Base-by-base conservation (phyloP, 64 coral and sea anemone species). In the Stichodactyla mertensii region DNA sequence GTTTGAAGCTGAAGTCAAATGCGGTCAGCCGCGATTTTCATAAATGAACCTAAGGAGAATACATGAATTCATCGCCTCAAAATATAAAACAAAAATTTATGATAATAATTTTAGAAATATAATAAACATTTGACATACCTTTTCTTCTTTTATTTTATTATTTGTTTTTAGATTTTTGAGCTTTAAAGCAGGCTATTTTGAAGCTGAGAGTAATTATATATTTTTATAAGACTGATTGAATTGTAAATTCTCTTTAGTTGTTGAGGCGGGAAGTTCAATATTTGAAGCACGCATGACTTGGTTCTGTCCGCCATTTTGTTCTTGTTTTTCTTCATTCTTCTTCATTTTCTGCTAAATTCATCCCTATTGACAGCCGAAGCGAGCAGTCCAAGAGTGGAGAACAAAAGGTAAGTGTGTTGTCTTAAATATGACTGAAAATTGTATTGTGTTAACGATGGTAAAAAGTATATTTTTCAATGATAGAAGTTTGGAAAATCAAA, bases 221-320 rank as follows among this genome's bases (percentile, higher is more conserved):
- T 23, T 1, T 23, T 7, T 69, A 69, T 24, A n/a, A 2, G n/a
- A 22, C 16, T 69, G 64, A 69, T 69, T 9, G 64, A n/a, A n/a
- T 69, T 23, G 64, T 69, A 69, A 22, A 69, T 69, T 69, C 64
- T 69, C 20, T 69, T 69, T 69, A 69, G 64, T 69, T 20, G 16
- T 69, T 69, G 16, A 69, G 64, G 64, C 64, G 64, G 64, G 64
- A 69, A 69, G 64, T 69, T 69, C 64, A 69, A 69, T 69, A 22
- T 69, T 24, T 69, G 64, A 69, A 20, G 5, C 64, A 20, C 64
- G n/a, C 64, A 20, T 20, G n/a, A 23, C n/a, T 20, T 20, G 64
- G n/a, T 69, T 22, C n/a, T 69, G 64, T 20, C 64, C 19, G 20
- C 64, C 64, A 69, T 69, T 23, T 69, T 69, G n/a, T 7, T 5